Base-by-base conservation (phyloP, 2,888 invertebrate genomes). In the Oegoconia quadripuncta region DNA sequence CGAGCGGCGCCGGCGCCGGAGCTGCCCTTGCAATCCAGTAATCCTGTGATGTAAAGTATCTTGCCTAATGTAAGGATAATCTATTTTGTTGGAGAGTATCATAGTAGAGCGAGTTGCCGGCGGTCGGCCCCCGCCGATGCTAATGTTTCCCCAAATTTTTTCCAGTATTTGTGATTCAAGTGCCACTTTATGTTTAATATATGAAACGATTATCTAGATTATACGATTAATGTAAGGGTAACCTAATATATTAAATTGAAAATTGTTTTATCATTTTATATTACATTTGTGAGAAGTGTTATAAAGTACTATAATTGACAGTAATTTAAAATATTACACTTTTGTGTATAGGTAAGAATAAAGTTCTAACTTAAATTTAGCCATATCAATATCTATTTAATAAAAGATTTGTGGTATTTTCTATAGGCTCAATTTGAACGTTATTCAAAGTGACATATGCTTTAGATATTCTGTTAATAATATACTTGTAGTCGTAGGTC, bases 101-200 rank as follows among this genome's bases (percentile, higher is more conserved):
- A 65, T 64, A 64, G 64, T 59, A 61, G 64, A 60, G 60, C 65
- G 71, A 60, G 50, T 48, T 70, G 73, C 68, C 68, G 75, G 68
- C 71, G 70, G 59, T 60, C 69, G 68, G 71, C 68, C 63, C 59
- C 69, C 73, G 76, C 73, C 73, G 73, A 67, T 58, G 76, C 83
- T 82, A 79, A 83, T 76, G 79, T 88, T 90, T 90, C 86, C 88
- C 88, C 84, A 88, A 90, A 90, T 90, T 86, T 88, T 91, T 90
- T 89, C 90, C 91, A 91, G 91, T 91, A 91, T 91, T 91, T 91
- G 91, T 91, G 91, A 92, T 91, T 90, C 90, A 91, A 91, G 91
- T 92, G 91, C 91, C 91, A 92, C 91, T 91, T 91, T 91, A 91
- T 90, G 91, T 91, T 91, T 90, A 91, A 91, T 82, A 83, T 82